Evolutionary conservation across 1,140 invertebrate species (phyloP).

Genomic region (Brachionus plicatilis): DNA sequence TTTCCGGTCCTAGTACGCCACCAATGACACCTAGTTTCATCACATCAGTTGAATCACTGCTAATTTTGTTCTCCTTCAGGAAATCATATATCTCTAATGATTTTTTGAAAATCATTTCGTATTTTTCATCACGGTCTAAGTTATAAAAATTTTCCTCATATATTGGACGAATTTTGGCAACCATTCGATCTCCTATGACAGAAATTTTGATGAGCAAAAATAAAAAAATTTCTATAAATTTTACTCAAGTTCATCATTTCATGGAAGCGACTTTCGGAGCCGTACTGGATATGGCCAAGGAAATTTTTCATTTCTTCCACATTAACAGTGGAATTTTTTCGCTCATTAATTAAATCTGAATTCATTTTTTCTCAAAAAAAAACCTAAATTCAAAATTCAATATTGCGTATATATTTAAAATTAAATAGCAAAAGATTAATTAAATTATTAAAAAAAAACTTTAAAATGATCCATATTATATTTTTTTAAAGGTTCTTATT

Average conservation of each 20-base stretch:
- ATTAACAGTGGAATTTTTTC: constrained; percentile 1
- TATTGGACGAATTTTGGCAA: constrained; percentile 10
- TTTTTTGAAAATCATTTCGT: constrained; percentile 21
- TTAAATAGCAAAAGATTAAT: background rate
- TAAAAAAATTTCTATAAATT: too few species aligned
- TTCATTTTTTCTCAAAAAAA: constrained; percentile 11
- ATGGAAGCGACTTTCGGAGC: background rate
- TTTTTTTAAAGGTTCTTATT: too few species aligned
- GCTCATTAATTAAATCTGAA: background rate
- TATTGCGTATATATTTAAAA: background rate
- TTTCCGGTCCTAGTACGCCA: constrained; percentile 33
- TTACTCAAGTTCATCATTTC: constrained; percentile 23
- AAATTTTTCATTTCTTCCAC: background rate
- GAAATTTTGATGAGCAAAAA: background rate
- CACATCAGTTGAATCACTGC: background rate
- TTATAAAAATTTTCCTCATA: constrained; percentile 38
- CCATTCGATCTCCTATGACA: background rate
- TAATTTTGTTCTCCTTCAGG: constrained; percentile 1
- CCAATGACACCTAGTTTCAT: constrained; percentile 14
- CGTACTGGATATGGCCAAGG: background rate
- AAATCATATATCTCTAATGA: constrained; percentile 14
- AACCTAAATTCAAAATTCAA: background rate
- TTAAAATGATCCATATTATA: too few species aligned
- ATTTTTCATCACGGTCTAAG: constrained; percentile 36
- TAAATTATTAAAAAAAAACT: too few species aligned